Base-by-base conservation (phyloP, 2,888 invertebrate genomes). In the Ochropacha duplaris region DNA sequence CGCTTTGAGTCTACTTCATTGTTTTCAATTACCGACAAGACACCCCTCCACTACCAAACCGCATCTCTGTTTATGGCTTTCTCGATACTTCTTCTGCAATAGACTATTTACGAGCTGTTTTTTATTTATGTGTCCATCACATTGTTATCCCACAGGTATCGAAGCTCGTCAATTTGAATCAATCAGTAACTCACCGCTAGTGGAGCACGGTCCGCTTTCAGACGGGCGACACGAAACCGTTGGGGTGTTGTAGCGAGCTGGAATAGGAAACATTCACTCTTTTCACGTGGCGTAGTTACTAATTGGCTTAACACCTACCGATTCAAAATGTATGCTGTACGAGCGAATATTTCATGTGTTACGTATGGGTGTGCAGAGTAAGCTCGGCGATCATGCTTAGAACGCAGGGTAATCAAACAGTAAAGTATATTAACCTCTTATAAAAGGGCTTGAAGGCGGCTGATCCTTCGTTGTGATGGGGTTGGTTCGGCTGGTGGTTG, bases 381-480 rank as follows among this genome's bases (percentile, higher is more conserved):
- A 61, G 55, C 54, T 16, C 26, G 54, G 24, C 39, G 26, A 26
- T 39, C 56, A 39, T 54, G 19, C 24, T 19, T 19, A 31, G 34
- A 22, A n/a, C 22, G 39, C 39, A 24, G 22, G 12, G 9, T 28
- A 52, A 28, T 54, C 3, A 11, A 2, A 1, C 31, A 31, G 31
- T 31, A 51, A 54, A 52, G 22, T 22, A 78, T 81, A 90, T 92
- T 93, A 86, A 97, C 97, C 97, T 97, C 94, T 97, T 98, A 89
- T 97, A 97, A 89, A 97, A 97, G 66, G 97, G 97, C 90, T 97
- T 97, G 90, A 97, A 97, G 79, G 97, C 96, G 57, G 96, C 94
- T 60, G 91, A 88, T 69, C 89, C 94, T 75, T 94, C 94, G 78
- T 90, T 89, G 76, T 93, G 92, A 66, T 92, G 92, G 62, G 90